These are phyloP conservation scores for Cosmorhoe ocellata DNA, from an alignment of 2,888 invertebrate genomes.

Conservation along the genomic window DNA sequence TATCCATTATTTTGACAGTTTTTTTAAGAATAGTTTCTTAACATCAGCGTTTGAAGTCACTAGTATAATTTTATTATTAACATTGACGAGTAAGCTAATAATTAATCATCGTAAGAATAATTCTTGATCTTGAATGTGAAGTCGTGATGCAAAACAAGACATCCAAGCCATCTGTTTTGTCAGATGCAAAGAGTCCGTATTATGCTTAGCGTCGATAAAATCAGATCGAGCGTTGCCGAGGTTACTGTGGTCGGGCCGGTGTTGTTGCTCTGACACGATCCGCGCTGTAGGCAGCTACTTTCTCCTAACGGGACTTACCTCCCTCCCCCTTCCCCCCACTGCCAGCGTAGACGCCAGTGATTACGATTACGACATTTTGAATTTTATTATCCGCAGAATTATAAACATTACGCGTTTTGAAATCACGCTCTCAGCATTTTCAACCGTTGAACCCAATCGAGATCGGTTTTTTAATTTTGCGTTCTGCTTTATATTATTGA, in stretches of 20 bases:
- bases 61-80: background rate
- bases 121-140: constrained; percentile 38
- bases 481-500: constrained; percentile 12
- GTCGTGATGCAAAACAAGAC: constrained; percentile 40
- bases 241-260: constrained; percentile 54
- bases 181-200: constrained; percentile 42
- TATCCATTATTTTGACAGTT: too few relatives aligned
- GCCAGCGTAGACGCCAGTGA: constrained; percentile 51
- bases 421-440: constrained; percentile 50
- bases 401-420: constrained; percentile 57
- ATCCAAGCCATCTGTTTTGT: constrained; percentile 39
- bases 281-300: constrained; percentile 76
- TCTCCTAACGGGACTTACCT: constrained; percentile 77
- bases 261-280: constrained; percentile 57
- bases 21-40: too few relatives aligned
- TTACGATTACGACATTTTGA: constrained; percentile 69
- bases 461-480: constrained; percentile 31
- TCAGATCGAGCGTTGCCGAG: constrained; percentile 59
- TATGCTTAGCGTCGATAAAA: constrained; percentile 55
- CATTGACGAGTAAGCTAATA: constrained; percentile 21
- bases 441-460: constrained; percentile 36
- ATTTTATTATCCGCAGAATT: constrained; percentile 65
- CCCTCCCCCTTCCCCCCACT: constrained; percentile 43
- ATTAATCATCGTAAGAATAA: constrained; percentile 21
- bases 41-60: too few relatives aligned